These are phyloP conservation scores for Albula goreensis DNA, from an alignment of 2,113 vertebrate species.

Conservation along the genomic window DNA sequence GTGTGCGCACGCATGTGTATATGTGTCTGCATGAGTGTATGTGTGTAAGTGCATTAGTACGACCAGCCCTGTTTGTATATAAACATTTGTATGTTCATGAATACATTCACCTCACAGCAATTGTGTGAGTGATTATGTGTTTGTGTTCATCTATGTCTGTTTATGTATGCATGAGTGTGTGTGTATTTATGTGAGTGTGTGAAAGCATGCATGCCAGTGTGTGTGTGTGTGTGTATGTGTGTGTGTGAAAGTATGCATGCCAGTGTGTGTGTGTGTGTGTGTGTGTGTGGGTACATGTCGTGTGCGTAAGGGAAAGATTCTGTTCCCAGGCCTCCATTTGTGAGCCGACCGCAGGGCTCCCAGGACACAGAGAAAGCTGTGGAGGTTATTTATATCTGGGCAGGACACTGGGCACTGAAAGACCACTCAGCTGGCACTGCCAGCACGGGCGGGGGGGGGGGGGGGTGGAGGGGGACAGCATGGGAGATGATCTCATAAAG, in stretches of 20 bases:
- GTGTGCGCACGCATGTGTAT: neutral
- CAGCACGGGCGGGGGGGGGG: slow-evolving; percentile 33
- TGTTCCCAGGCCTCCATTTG: slow-evolving; percentile 70
- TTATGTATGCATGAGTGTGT: too few species aligned
- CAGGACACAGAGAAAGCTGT: slow-evolving; percentile 56
- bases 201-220: neutral
- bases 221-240: slow-evolving; percentile 9
- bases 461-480: slow-evolving; percentile 29
- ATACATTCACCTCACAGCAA: too few species aligned
- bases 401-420: slow-evolving; percentile 57
- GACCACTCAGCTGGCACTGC: slow-evolving; percentile 60
- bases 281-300: slow-evolving; percentile 41
- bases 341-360: slow-evolving; percentile 67
- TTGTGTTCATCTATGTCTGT: too few species aligned
- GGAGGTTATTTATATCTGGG: slow-evolving; percentile 67
- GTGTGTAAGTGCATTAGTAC: neutral
- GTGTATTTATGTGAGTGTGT: too few species aligned
- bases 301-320: slow-evolving; percentile 68
- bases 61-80: too few species aligned
- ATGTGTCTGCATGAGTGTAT: slow-evolving; percentile 36
- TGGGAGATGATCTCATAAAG: neutral
- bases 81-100: too few species aligned
- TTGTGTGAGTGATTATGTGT: neutral
- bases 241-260: slow-evolving; percentile 13
- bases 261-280: slow-evolving; percentile 35